Percentiles rank a stretch among this genome's conserved stretches.
Conservation (phyloP, 1,140 invertebrate genomes). For the Maniola jurtina region DNA sequence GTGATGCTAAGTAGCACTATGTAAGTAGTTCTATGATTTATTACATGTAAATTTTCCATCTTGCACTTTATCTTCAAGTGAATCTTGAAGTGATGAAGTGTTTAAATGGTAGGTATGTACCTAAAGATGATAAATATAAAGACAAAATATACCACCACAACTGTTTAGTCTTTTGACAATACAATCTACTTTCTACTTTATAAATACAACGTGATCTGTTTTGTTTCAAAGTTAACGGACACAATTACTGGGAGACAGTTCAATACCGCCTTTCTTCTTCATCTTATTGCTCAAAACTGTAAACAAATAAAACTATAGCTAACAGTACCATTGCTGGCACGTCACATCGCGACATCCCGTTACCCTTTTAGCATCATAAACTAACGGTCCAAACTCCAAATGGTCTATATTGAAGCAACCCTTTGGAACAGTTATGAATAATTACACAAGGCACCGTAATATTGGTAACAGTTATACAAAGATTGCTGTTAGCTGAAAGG, state of each 20-base stretch:
- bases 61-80: too few species aligned
- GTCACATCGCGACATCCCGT: conserved; percentile 50
- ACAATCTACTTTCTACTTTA: conserved; percentile 2
- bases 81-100: too few species aligned
- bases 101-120: too few species aligned
- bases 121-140: neutral
- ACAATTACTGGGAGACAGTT: conserved; percentile 20
- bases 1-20: too few species aligned
- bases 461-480: conserved; percentile 62
- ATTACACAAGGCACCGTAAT: conserved; percentile 73
- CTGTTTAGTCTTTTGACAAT: neutral
- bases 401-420: conserved; percentile 68
- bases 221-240: conserved; percentile 22
- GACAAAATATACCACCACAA: neutral
- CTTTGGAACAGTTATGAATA: conserved; percentile 60
- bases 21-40: too few species aligned
- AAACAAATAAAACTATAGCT: conserved; percentile 29
- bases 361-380: conserved; percentile 44
- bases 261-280: conserved; percentile 37
- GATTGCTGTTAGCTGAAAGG: conserved; percentile 56
- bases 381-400: conserved; percentile 44
- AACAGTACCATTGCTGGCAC: conserved; percentile 45
- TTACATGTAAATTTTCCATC: too few species aligned
- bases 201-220: conserved; percentile 12
- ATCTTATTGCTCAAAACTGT: conserved; percentile 55